phyloP scores from a whole-genome alignment of 2,888 invertebrate species.

The Meiosimyza platycephala region DNA sequence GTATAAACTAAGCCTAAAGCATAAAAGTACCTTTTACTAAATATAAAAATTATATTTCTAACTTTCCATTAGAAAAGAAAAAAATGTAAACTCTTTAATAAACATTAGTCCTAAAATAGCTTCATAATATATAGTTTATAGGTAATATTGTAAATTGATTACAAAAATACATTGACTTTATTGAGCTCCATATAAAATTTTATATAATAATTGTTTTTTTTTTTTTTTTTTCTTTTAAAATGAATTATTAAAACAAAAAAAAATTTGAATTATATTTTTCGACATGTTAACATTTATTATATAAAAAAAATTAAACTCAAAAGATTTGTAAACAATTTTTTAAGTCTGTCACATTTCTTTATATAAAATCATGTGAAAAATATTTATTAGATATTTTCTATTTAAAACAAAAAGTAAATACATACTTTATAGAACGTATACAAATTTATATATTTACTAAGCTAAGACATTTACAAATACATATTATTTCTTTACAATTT shows the following conservation, averaged over 20 bases:
- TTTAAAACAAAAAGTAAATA: conserved; percentile 14
- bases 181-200: conserved; percentile 4
- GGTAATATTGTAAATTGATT: too few species aligned
- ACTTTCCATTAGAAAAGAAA: too few species aligned
- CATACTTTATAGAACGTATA: conserved; percentile 28
- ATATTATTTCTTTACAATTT: conserved; percentile 17
- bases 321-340: neutral
- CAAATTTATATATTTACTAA: conserved; percentile 12
- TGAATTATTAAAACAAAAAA: conserved; percentile 17
- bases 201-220: conserved; percentile 6
- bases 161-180: conserved; percentile 5
- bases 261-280: neutral
- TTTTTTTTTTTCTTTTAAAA: conserved; percentile 16
- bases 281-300: too few species aligned
- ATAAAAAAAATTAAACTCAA: too few species aligned
- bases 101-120: too few species aligned
- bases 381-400: conserved; percentile 25
- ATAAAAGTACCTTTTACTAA: too few species aligned
- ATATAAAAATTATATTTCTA: too few species aligned
- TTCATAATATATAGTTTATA: too few species aligned
- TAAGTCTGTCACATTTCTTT: conserved; percentile 5
- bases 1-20: too few species aligned
- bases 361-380: neutral
- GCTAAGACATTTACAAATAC: conserved; percentile 17
- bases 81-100: too few species aligned